A percentile compares a stretch with the other conserved stretches of the same genome.
Evolutionary conservation across 2,113 vertebrate species (phyloP).

Genomic region (Brachyistius frenatus): DNA sequence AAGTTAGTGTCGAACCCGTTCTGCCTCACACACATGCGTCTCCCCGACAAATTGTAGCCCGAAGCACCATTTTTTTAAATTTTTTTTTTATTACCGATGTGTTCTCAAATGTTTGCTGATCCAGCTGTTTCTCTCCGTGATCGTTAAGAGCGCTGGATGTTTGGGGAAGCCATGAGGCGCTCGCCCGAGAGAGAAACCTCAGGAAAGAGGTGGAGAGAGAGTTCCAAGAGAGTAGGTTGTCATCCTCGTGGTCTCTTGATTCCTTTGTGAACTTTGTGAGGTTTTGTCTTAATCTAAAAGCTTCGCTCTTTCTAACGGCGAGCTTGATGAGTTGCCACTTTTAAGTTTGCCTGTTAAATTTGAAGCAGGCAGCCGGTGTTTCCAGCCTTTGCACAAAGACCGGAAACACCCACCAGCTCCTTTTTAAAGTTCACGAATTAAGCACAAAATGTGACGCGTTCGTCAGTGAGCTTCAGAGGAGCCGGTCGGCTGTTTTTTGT

Average conservation of each 20-base stretch:
- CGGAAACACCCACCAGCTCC: no score
- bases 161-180: slow-evolving; percentile 96
- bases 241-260: background rate
- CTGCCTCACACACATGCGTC: background rate
- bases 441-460: no score
- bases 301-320: no score
- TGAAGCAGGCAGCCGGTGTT: no score
- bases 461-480: no score
- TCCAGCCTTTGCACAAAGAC: no score
- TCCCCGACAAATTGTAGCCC: no score
- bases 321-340: no score
- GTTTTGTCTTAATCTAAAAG: background rate
- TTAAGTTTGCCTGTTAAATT: no score
- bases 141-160: slow-evolving; percentile 91
- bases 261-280: background rate
- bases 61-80: no score
- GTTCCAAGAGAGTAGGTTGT: slow-evolving; percentile 93
- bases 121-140: slow-evolving; percentile 24
- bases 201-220: slow-evolving; percentile 93
- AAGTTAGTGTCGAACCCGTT: slow-evolving; percentile 87
- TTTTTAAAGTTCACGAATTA: no score
- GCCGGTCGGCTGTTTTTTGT: no score
- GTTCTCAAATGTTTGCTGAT: background rate
- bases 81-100: background rate
- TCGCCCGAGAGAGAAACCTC: slow-evolving; percentile 91